A percentile compares a stretch with the other conserved stretches of the same genome.
Conservation (phyloP, 2,113 vertebrate species). For the Thymallus thymallus region DNA sequence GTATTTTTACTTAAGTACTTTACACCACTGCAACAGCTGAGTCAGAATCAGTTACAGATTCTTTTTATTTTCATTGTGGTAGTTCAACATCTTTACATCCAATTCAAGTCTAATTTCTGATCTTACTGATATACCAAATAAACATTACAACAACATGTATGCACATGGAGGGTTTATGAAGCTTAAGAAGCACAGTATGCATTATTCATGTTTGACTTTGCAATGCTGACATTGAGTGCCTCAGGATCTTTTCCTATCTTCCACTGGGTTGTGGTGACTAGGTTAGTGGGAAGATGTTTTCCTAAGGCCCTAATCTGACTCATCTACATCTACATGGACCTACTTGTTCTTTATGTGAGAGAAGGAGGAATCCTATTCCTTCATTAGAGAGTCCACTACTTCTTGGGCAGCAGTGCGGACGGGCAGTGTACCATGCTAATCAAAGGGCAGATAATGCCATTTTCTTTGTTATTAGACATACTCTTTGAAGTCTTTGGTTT, state of each 20-base stretch:
- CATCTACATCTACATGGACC: conserved; percentile 21
- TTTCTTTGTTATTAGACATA: not conserved
- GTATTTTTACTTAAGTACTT: no score
- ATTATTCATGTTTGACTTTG: no score
- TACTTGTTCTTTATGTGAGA: conserved; percentile 56
- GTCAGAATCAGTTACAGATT: not conserved
- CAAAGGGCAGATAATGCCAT: not conserved
- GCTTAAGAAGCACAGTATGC: no score
- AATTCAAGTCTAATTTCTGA: no score
- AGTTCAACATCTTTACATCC: conserved; percentile 2
- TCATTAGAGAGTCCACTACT: not conserved
- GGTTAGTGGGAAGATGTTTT: conserved; percentile 6
- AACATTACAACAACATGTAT: no score
- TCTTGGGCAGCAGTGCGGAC: not conserved
- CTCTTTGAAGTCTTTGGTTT: not conserved
- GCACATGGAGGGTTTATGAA: no score
- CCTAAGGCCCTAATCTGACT: conserved; percentile 37
- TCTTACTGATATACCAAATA: no score
- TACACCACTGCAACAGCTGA: not conserved
- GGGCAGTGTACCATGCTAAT: not conserved
- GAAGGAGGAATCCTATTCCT: conserved; percentile 37
- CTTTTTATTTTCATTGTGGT: not conserved
- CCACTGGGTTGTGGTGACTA: not conserved
- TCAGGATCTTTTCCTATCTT: no score
- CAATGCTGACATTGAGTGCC: no score